phyloP scores from a whole-genome alignment of 2,113 vertebrate genomes.

The Scopus umbretta region DNA sequence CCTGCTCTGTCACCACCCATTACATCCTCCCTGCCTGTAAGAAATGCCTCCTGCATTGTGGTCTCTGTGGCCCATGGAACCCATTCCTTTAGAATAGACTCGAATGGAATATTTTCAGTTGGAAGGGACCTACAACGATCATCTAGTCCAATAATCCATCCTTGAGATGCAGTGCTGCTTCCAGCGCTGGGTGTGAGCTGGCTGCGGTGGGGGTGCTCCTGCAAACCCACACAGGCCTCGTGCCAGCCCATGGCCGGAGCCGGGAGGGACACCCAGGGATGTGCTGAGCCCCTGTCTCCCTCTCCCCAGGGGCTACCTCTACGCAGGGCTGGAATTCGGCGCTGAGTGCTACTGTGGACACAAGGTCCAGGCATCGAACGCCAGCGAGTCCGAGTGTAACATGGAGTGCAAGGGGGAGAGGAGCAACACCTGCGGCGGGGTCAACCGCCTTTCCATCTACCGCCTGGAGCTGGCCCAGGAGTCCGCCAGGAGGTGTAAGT shows the following conservation, averaged over 20 bases:
- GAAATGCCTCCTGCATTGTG: not conserved
- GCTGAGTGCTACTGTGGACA: conserved; percentile 97
- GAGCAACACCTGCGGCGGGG: conserved; percentile 84
- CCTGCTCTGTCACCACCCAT: not conserved
- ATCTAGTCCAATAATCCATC: fast-evolving
- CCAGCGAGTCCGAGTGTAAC: conserved; percentile 86
- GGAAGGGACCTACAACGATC: not conserved
- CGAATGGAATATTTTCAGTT: not conserved
- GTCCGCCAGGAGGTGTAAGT: conserved; percentile 87
- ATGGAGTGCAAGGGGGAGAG: conserved; percentile 95
- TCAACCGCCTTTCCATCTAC: conserved; percentile 92
- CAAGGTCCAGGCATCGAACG: conserved; percentile 87
- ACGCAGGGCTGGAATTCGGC: conserved; percentile 92
- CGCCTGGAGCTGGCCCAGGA: conserved; percentile 94
- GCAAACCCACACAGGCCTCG: not conserved
- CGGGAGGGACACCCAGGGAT: fast-evolving
- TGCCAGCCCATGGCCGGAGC: not conserved
- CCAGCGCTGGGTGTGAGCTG: not conserved
- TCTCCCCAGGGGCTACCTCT: conserved; percentile 89
- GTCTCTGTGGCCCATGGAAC: not conserved
- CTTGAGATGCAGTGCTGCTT: not conserved
- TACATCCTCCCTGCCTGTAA: not conserved
- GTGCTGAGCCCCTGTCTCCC: not conserved
- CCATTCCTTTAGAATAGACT: not conserved
- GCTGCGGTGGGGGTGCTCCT: not conserved